Evolutionary conservation across 2,797 vertebrate species (phyloP).

Genomic region (Acanthis flammea): DNA sequence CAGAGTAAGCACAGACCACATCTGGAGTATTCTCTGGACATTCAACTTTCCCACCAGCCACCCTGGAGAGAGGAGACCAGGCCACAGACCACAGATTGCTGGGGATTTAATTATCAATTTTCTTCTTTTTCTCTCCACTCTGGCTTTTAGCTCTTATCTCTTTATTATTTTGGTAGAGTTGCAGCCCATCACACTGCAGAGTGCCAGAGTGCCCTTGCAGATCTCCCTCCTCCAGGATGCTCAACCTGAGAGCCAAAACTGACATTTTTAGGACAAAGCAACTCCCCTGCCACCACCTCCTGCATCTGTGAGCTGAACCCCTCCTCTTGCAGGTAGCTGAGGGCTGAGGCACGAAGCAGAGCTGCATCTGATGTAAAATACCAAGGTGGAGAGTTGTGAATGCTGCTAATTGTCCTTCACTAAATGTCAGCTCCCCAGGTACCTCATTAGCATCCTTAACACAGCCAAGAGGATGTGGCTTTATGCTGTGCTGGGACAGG

Average conservation of each 20-base stretch:
- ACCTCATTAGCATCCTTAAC: not conserved
- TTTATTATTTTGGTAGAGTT: not conserved
- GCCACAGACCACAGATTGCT: not conserved
- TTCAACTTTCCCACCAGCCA: not conserved
- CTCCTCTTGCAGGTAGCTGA: not conserved
- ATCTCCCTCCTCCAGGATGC: not conserved
- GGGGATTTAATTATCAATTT: not conserved
- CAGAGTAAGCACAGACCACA: not conserved
- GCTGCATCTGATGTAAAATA: not conserved
- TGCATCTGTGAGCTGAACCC: not conserved
- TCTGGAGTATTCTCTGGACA: not conserved
- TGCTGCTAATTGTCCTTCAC: not conserved
- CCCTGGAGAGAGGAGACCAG: not conserved
- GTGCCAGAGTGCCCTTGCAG: not conserved
- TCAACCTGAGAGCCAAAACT: not conserved
- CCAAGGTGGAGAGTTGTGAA: not conserved
- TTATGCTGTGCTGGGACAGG: not conserved
- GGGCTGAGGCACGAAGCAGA: not conserved
- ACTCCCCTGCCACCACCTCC: not conserved
- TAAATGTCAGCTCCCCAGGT: conserved; percentile 30
- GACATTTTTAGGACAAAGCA: conserved; percentile 1
- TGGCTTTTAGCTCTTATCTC: not conserved
- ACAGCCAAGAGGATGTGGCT: not conserved
- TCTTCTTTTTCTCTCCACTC: not conserved
- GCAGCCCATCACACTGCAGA: not conserved